Percentiles rank a stretch among this genome's conserved stretches.
phyloP scores from a whole-genome alignment of 2,797 vertebrate genomes.

The Astyanax mexicanus region DNA sequence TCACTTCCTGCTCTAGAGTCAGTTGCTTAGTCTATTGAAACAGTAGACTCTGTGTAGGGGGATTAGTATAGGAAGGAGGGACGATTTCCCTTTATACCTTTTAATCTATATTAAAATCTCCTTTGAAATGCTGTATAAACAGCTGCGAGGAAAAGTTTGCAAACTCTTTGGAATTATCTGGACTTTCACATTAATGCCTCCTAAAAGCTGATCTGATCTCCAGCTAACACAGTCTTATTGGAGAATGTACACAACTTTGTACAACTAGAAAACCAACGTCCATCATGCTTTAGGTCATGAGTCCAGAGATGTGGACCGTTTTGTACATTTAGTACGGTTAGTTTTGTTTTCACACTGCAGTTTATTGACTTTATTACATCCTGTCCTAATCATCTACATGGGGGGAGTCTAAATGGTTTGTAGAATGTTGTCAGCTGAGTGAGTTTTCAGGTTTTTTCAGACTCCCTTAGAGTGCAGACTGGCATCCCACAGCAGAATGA shows the following conservation, averaged over 20 bases:
- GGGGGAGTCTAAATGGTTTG: no score
- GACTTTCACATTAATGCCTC: neutral
- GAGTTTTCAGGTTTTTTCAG: no score
- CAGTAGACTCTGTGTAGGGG: neutral
- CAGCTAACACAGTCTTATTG: neutral
- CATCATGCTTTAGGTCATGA: no score
- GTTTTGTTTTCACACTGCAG: no score
- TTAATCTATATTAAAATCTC: slow-evolving; percentile 5
- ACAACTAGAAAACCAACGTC: no score
- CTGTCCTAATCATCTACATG: no score
- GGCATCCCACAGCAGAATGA: no score
- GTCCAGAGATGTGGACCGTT: no score
- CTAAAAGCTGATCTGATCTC: neutral
- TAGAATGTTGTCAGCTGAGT: no score
- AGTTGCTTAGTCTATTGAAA: slow-evolving; percentile 12
- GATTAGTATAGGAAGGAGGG: neutral
- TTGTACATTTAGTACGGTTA: no score
- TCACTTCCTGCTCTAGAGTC: slow-evolving; percentile 6
- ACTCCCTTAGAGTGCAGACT: no score
- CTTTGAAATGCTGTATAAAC: neutral
- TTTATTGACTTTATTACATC: no score
- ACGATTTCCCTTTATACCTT: neutral
- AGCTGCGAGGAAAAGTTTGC: neutral
- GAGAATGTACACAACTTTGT: neutral
- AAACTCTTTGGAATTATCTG: neutral